Evolutionary conservation across 2,113 vertebrate genomes (phyloP).

Genomic region (Macroglossus sobrinus): DNA sequence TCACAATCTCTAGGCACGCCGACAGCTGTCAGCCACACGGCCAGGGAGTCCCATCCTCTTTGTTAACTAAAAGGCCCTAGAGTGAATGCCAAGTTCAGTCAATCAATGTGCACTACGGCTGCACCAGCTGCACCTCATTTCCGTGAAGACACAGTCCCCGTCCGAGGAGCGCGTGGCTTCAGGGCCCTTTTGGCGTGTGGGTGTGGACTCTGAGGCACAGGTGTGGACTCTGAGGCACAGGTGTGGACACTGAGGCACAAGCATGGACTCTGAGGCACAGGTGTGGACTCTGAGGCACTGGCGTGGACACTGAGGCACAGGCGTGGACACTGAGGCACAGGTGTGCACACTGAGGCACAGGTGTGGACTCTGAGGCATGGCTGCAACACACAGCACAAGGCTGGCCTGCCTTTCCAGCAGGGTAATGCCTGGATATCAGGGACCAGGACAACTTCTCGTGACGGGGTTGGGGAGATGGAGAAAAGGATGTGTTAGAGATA

Average conservation of each 20-base stretch:
- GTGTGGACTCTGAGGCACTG: too few relatives aligned
- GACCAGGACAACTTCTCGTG: not conserved
- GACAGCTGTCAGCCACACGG: not conserved
- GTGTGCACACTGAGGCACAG: not conserved
- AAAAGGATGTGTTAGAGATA: rapidly evolving
- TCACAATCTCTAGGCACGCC: not conserved
- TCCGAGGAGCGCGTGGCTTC: not conserved
- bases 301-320: not conserved
- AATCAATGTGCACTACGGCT: rapidly evolving
- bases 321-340: not conserved
- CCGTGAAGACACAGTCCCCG: not conserved
- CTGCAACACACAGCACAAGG: rapidly evolving
- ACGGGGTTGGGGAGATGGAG: rapidly evolving
- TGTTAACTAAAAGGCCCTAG: not conserved
- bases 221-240: not conserved
- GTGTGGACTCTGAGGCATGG: rapidly evolving
- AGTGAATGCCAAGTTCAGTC: not conserved
- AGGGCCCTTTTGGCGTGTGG: not conserved
- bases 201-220: not conserved
- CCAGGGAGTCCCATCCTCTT: not conserved
- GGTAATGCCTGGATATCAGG: not conserved
- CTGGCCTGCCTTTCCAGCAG: not conserved
- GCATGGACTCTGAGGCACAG: not conserved
- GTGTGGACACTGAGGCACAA: not conserved
- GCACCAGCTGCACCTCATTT: rapidly evolving